Conservation (phyloP, 2,797 vertebrate genomes). For the Halcyon smyrnensis region DNA sequence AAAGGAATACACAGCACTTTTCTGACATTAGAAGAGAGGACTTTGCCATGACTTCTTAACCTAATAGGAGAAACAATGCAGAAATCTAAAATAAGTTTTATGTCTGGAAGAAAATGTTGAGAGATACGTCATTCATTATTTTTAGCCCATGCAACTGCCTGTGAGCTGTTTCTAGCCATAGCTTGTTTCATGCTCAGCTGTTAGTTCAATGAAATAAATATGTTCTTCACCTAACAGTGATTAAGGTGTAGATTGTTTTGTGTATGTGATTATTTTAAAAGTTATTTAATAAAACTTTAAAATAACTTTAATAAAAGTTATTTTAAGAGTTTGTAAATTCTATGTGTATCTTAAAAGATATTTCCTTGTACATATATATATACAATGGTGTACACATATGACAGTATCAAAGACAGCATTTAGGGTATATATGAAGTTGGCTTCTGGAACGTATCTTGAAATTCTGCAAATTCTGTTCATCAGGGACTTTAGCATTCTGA, state of each 20-base stretch:
- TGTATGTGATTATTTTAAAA: background rate
- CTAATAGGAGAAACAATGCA: background rate
- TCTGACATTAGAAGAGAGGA: background rate
- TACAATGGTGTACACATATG: rapidly evolving
- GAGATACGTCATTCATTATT: background rate
- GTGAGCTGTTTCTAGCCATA: background rate
- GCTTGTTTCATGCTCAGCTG: background rate
- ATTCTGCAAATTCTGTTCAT: background rate
- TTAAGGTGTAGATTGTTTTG: background rate
- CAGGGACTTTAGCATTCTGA: background rate
- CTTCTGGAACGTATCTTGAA: background rate
- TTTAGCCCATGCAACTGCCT: background rate
- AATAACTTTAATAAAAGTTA: background rate
- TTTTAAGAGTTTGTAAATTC: background rate
- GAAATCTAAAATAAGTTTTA: background rate
- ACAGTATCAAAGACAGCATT: background rate
- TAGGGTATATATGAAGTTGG: background rate
- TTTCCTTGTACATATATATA: background rate
- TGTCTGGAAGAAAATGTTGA: background rate
- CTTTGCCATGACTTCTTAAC: slow-evolving; percentile 20
- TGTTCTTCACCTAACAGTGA: background rate
- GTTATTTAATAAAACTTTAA: too few relatives aligned
- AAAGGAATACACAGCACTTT: background rate
- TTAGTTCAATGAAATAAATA: background rate
- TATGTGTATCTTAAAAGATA: background rate